A percentile compares a stretch with the other conserved stretches of the same genome.
Evolutionary conservation across 2,888 invertebrate genomes (phyloP).

Genomic region (Apodemia hepburni): DNA sequence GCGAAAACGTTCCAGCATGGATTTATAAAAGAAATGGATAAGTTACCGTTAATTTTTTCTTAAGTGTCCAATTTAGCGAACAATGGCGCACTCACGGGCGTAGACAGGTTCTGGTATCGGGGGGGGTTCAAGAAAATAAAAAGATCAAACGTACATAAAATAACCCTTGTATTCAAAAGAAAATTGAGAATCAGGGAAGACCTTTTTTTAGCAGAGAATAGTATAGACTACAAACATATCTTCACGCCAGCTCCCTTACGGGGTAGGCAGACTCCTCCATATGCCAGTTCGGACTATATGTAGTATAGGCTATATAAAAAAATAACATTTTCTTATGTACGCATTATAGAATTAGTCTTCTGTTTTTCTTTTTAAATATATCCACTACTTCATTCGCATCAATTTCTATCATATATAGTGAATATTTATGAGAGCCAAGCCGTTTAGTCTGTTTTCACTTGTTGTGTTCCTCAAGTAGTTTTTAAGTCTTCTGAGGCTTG

Average conservation of each 20-base stretch:
- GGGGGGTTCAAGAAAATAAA: not conserved
- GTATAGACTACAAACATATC: no score
- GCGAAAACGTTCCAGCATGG: constrained; percentile 28
- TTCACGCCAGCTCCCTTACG: no score
- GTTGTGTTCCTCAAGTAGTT: constrained; percentile 18
- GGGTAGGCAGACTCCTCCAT: no score
- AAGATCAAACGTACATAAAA: not conserved
- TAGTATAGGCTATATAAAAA: not conserved
- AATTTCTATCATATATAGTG: constrained; percentile 19
- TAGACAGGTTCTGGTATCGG: no score
- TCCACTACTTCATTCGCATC: constrained; percentile 25
- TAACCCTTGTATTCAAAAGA: not conserved
- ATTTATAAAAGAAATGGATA: constrained; percentile 18
- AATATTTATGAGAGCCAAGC: constrained; percentile 5
- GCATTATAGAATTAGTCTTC: constrained; percentile 24
- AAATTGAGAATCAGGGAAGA: not conserved
- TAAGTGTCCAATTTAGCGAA: no score
- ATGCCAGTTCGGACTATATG: no score
- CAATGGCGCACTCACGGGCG: no score
- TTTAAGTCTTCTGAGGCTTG: constrained; percentile 17
- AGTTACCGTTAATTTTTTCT: no score
- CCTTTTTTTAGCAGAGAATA: not conserved
- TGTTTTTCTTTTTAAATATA: constrained; percentile 26
- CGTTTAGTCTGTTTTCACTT: constrained; percentile 7
- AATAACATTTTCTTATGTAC: not conserved